Base-by-base conservation (phyloP, 2,113 vertebrate genomes). In the Phaethon lepturus region DNA sequence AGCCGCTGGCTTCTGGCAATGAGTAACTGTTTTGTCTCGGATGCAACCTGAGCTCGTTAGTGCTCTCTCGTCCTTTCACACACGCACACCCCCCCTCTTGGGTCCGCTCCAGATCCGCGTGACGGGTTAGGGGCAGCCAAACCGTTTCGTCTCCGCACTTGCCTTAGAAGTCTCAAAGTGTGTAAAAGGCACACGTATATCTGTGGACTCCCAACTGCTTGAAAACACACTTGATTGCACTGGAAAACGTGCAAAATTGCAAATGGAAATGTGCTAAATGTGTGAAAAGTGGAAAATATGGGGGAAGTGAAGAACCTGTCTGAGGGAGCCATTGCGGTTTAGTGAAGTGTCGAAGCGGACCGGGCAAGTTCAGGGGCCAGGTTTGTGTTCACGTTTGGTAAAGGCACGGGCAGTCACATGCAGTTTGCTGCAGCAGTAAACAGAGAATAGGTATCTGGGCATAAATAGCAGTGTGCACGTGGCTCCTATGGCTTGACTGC, bases 1-100 rank as follows among this genome's bases (percentile, higher is more conserved):
- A 96, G 92, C 77, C 4, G 2, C 67, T 77, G 75, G 45, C 59
- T 95, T 87, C 84, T 97, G 96, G 95, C 94, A 97, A 97, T 97
- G 93, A 98, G 96, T 97, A 97, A 97, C 96, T 94, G 92, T 93
- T 97, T 96, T 95, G 93, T 95, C 95, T 88, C 88, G 59, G 83
- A 81, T 72, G 84, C 93, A 96, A 93, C 93, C 94, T 81, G 76
- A 95, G 93, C 92, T 92, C 1, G 11, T 94, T 59, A 59, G 77
- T 26, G 84, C 88, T 89, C 83, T 79, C 42, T 62, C 69, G 91
- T 58, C 74, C 67, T 86, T 88, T 91, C 69, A 50, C 71, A 60
- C 87, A 63, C 18, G 50, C 86, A 95, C 89, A 81, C 77, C 55
- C 88, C 35, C 79, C 88, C 81, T 80, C 86, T 33, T 89, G 96